These are phyloP conservation scores for Achroia grisella DNA, from an alignment of 1,140 invertebrate genomes.

Conservation along the genomic window DNA sequence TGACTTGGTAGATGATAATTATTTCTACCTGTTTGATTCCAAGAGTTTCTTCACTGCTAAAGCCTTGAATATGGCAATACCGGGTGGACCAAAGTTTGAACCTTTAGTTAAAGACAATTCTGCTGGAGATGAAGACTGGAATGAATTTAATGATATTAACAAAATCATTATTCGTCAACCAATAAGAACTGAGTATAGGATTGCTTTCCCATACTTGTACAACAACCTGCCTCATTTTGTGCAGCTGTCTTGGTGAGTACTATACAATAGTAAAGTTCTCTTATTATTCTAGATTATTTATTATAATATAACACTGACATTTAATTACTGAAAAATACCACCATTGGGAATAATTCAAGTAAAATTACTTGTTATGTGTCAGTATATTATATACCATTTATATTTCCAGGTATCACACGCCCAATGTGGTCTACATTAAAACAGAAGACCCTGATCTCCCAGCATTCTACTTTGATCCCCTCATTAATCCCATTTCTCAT, in stretches of 20 bases:
- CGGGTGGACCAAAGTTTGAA: constrained; percentile 99
- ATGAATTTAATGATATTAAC: constrained; percentile 99
- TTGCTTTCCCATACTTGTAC: constrained; percentile 99
- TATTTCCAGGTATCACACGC: constrained; percentile 99
- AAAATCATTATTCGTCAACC: constrained; percentile 99
- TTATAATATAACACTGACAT: too few species aligned
- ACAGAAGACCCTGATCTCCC: constrained; percentile 99
- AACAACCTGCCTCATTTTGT: constrained; percentile 99
- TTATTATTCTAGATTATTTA: too few species aligned
- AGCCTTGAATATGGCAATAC: constrained; percentile 99
- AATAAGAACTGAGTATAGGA: constrained; percentile 98
- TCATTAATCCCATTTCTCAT: constrained; percentile 99
- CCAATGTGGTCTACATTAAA: constrained; percentile 99
- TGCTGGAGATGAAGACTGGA: constrained; percentile 99
- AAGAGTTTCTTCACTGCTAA: constrained; percentile 99
- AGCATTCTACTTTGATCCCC: constrained; percentile 99
- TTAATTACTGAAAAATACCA: too few species aligned
- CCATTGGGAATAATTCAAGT: too few species aligned
- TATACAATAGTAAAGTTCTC: not conserved
- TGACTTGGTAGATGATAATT: constrained; percentile 98
- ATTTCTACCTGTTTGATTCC: constrained; percentile 99
- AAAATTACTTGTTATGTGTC: too few species aligned
- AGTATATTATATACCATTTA: too few species aligned
- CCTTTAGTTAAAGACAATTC: constrained; percentile 98
- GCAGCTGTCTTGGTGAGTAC: constrained; percentile 92